Base-by-base conservation (phyloP, 2,113 vertebrate species). In the Motacilla alba region DNA sequence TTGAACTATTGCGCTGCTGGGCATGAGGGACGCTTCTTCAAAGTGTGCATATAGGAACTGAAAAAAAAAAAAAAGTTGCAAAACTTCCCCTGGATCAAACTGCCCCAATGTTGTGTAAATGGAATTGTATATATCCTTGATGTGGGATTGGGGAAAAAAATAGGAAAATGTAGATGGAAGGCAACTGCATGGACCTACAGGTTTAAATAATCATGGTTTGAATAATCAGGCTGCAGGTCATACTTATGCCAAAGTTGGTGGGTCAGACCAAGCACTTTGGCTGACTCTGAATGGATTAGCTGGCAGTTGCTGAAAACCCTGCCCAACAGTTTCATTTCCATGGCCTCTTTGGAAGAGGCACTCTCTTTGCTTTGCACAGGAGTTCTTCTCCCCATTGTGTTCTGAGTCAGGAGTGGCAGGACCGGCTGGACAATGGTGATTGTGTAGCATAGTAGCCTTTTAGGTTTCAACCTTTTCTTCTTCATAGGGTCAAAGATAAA, bases 391-490 rank as follows among this genome's bases (percentile, higher is more conserved):
- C 85, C 95, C 80, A 64, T 83, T 52, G 89, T 73, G 83, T 96
- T 91, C 79, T 68, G 92, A 95, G 91, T 83, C 89, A 95, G 78
- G 68, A 94, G 89, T 90, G 74, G 81, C 83, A 96, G 83, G 88
- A 77, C 90, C 0, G 12, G 43, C 90, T 96, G 95, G 95, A 97
- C 91, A 94, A 94, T 86, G 91, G 83, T 66, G 79, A 96, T 72
- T 96, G 85, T 94, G 73, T 58, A 94, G 88, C 85, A 68, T 60
- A 90, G 92, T 95, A 93, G 90, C 79, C 88, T 97, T 97, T 96
- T 87, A 96, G 93, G 79, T 96, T 94, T 95, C 94, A 96, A 96
- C 92, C 73, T 96, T 97, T 96, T 94, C 79, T 96, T 97, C 92
- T 95, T 75, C 88, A 26, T 49, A 37, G 73, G 93, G 95, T 96